Base-by-base conservation (phyloP, 2,888 invertebrate species). In the Marasmarcha lunaedactyla region DNA sequence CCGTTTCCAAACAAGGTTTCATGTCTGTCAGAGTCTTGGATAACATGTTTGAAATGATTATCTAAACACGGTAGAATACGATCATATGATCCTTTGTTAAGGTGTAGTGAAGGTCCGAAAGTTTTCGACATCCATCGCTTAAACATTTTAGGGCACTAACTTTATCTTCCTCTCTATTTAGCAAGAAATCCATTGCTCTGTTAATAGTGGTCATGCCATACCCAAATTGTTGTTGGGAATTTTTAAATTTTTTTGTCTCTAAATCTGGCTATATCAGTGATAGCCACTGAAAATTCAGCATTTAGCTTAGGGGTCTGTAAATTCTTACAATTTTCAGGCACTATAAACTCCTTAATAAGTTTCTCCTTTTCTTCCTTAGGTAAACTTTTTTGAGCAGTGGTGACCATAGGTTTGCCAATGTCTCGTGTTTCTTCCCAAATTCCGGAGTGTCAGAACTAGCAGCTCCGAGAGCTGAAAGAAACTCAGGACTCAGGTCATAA, bases 271-370 rank as follows among this genome's bases (percentile, higher is more conserved):
- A 36, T 1, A 11, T 45, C 43, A 1, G 41, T 15, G 1, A 42
- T 36, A 1, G 45, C 43, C 2, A 43, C 43, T 1, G 42, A 38
- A n/a, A 40, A 43, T 14, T 45, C 43, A 1, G 42, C 36, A 15
- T 45, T 45, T 1, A 45, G 34, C 25, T 41, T 45, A 1, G 45
- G 43, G n/a, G 45, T 33, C 20, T 45, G 45, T n/a, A 45, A 14
- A 2, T 42, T n/a, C n/a, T 33, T 37, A 26, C 45, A 45, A 27
- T 45, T 42, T 2, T 35, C 35, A 3, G 41, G 45, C 1, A 42
- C 14, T 5, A 42, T 11, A 30, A 37, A 35, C 2, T 43, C 30
- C 14, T 43, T 43, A 1, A 35, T 9, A 7, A 41, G 7, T 4
- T 34, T 41, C 1, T 43, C 44, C 34, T 35, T 37, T 1, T 33